Conservation (phyloP, 2,888 invertebrate genomes). For the Diarsia mendica region DNA sequence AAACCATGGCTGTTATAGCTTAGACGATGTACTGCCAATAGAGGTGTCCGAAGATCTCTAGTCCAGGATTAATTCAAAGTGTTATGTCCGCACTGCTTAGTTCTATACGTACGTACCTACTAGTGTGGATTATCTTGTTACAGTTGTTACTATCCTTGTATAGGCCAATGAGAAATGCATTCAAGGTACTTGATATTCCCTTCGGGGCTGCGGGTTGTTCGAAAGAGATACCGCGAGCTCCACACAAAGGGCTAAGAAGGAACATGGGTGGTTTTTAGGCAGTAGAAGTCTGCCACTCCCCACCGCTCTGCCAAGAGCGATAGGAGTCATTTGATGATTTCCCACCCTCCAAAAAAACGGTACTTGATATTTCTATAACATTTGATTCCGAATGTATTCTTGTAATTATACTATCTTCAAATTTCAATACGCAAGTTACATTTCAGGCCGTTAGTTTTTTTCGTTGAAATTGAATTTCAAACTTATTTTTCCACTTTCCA, state of each 20-base stretch:
- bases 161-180: not conserved
- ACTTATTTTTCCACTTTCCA: not conserved
- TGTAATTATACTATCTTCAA: not conserved
- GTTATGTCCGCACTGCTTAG: slow-evolving; percentile 24
- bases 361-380: not conserved
- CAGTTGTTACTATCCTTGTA: not conserved
- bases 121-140: not conserved
- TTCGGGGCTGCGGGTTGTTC: too few species aligned
- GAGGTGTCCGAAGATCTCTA: slow-evolving; percentile 24
- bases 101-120: not conserved
- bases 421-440: not conserved
- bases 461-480: not conserved
- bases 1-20: slow-evolving; percentile 2
- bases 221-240: too few species aligned
- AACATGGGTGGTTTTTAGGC: too few species aligned
- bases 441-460: not conserved
- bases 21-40: not conserved
- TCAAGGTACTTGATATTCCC: too few species aligned
- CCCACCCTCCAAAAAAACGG: too few species aligned
- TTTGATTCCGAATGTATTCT: not conserved
- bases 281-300: too few species aligned
- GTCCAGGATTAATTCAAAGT: slow-evolving; percentile 44
- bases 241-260: too few species aligned
- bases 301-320: too few species aligned
- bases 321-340: too few species aligned